Conservation (phyloP, 2,888 invertebrate genomes). For the Euproctis similis region DNA sequence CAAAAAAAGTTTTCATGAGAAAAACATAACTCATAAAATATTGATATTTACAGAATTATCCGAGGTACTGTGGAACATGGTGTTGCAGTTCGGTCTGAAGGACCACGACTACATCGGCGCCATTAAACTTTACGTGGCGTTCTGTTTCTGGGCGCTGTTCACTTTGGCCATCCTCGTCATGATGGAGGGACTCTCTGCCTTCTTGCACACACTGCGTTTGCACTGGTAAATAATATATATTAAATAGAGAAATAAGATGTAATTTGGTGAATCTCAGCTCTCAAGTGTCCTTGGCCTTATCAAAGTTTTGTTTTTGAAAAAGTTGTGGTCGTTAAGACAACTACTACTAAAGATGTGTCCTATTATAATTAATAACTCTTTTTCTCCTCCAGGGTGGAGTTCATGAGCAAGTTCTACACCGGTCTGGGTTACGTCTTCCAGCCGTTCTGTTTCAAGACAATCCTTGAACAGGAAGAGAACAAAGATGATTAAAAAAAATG, state of each 20-base stretch:
- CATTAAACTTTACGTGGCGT: slow-evolving; percentile 86
- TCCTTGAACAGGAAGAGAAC: slow-evolving; percentile 76
- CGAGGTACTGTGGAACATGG: slow-evolving; percentile 96
- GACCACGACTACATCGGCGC: slow-evolving; percentile 82
- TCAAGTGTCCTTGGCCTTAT: too few species aligned
- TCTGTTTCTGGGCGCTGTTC: slow-evolving; percentile 91
- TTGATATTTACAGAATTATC: slow-evolving; percentile 89
- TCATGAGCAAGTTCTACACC: slow-evolving; percentile 95
- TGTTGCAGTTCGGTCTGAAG: slow-evolving; percentile 84
- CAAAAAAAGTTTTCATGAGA: too few species aligned
- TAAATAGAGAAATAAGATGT: too few species aligned
- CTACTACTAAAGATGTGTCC: too few species aligned
- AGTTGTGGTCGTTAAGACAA: too few species aligned
- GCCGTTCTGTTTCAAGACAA: slow-evolving; percentile 90
- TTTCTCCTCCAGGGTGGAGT: slow-evolving; percentile 85
- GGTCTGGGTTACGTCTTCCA: slow-evolving; percentile 89
- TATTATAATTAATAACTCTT: not conserved
- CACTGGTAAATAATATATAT: slow-evolving; percentile 88
- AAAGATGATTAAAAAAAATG: slow-evolving; percentile 46
- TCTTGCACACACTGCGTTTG: slow-evolving; percentile 97
- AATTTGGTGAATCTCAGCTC: too few species aligned
- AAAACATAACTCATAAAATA: too few species aligned
- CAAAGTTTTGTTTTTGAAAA: too few species aligned
- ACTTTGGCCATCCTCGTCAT: slow-evolving; percentile 96
- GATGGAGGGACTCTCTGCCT: slow-evolving; percentile 99